Evolutionary conservation across 1,140 invertebrate species (phyloP).

Genomic region (Drosophila suzukii): DNA sequence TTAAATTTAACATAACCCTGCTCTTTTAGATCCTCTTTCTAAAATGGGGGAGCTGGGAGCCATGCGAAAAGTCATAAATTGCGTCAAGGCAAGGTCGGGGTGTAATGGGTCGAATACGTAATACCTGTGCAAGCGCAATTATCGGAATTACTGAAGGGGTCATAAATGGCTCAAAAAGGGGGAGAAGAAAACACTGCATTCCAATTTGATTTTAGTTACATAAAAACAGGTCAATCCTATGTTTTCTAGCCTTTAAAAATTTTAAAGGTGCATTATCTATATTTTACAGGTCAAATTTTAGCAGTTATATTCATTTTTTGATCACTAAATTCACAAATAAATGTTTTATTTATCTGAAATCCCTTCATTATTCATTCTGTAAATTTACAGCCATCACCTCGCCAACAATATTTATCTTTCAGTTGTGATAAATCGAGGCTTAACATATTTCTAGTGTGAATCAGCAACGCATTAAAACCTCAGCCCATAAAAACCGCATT

Average conservation of each 20-base stretch:
- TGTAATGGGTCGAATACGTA: constrained; percentile 11
- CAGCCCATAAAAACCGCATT: constrained; percentile 20
- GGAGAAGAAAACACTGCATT: not conserved
- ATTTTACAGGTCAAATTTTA: too few relatives aligned
- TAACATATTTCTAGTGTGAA: not conserved
- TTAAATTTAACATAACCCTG: constrained; percentile 60
- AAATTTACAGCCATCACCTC: not conserved
- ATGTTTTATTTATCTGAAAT: not conserved
- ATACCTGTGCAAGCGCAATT: not conserved
- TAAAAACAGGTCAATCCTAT: too few relatives aligned
- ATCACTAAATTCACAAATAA: too few relatives aligned
- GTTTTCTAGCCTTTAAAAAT: too few relatives aligned
- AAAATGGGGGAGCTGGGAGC: not conserved
- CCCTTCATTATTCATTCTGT: not conserved
- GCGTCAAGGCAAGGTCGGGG: constrained; percentile 12
- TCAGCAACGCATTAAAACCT: constrained; percentile 4
- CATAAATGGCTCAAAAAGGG: too few relatives aligned
- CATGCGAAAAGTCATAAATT: constrained; percentile 54
- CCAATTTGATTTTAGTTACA: too few relatives aligned
- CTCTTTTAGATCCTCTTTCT: not conserved
- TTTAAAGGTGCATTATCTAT: too few relatives aligned
- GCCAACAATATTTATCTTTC: not conserved
- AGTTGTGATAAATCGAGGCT: not conserved
- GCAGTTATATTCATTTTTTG: too few relatives aligned
- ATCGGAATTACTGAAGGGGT: not conserved